These are phyloP conservation scores for Buphagus erythrorhynchus DNA, from an alignment of 2,797 vertebrate genomes.

Conservation along the genomic window DNA sequence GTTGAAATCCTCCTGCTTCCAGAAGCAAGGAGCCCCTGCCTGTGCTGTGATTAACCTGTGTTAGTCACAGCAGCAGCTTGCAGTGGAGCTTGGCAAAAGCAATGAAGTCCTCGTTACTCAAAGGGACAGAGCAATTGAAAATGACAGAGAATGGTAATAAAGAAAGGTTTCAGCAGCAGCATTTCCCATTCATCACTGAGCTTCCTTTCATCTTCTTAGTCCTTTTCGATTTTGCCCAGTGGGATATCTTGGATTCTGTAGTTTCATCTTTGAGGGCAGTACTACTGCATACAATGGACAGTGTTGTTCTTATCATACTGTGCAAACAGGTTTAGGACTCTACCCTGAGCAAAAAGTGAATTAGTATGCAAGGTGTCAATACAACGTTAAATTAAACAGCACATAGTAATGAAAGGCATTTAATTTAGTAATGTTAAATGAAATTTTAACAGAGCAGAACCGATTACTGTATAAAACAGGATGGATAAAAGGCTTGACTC, in stretches of 20 bases:
- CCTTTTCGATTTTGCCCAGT: neutral
- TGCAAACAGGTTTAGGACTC: neutral
- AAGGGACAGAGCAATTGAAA: neutral
- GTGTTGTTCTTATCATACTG: fast-evolving
- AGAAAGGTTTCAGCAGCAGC: neutral
- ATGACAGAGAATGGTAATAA: neutral
- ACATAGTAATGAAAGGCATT: slow-evolving; percentile 53
- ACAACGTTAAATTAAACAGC: slow-evolving; percentile 21
- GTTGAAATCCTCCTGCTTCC: neutral
- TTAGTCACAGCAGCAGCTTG: neutral
- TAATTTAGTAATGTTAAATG: slow-evolving; percentile 57
- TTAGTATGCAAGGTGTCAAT: slow-evolving; percentile 37
- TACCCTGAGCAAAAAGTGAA: neutral
- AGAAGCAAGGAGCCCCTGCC: neutral
- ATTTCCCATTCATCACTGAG: neutral
- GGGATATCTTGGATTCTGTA: neutral
- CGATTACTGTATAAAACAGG: slow-evolving; percentile 39
- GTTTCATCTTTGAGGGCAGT: neutral
- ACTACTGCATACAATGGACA: neutral
- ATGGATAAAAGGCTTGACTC: slow-evolving; percentile 41
- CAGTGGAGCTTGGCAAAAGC: neutral
- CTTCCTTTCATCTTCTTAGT: neutral
- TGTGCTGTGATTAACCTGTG: neutral
- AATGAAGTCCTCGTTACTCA: neutral
- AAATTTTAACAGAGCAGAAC: slow-evolving; percentile 59